Conservation (phyloP, 2,113 vertebrate species). For the Cephalopterus ornatus region DNA sequence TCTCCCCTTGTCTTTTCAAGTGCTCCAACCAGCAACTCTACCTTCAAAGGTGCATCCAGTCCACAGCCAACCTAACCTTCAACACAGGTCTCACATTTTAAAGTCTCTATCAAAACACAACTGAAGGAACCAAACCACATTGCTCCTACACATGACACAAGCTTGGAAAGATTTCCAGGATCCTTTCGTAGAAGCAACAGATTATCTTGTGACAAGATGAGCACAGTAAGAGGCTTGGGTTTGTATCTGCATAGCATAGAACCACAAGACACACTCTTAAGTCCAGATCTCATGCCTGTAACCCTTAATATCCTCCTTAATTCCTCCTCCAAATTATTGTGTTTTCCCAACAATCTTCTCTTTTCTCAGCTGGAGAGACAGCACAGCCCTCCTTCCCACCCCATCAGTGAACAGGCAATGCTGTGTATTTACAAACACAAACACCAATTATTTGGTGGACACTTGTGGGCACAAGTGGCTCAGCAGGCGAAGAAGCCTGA, state of each 20-base stretch:
- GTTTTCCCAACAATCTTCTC: not conserved
- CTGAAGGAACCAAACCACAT: not conserved
- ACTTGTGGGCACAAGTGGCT: rapidly evolving
- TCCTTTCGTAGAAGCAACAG: not conserved
- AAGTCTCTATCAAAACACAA: not conserved
- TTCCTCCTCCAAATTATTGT: rapidly evolving
- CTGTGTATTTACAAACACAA: rapidly evolving
- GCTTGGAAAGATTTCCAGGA: not conserved
- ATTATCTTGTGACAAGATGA: not conserved
- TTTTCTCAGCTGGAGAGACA: not conserved
- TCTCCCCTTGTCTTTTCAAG: not conserved
- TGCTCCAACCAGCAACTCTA: not conserved
- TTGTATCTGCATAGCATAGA: not conserved
- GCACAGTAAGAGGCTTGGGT: not conserved
- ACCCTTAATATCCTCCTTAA: not conserved
- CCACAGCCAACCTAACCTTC: not conserved
- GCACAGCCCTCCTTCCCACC: not conserved
- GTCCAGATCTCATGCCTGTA: not conserved
- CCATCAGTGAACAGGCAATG: rapidly evolving
- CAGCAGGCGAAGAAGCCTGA: rapidly evolving
- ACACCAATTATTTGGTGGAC: rapidly evolving
- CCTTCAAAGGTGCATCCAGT: not conserved
- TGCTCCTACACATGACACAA: rapidly evolving
- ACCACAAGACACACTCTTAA: not conserved
- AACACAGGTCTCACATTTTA: not conserved